Evolutionary conservation across 2,113 vertebrate genomes (phyloP).

Genomic region (Raja brachyura): DNA sequence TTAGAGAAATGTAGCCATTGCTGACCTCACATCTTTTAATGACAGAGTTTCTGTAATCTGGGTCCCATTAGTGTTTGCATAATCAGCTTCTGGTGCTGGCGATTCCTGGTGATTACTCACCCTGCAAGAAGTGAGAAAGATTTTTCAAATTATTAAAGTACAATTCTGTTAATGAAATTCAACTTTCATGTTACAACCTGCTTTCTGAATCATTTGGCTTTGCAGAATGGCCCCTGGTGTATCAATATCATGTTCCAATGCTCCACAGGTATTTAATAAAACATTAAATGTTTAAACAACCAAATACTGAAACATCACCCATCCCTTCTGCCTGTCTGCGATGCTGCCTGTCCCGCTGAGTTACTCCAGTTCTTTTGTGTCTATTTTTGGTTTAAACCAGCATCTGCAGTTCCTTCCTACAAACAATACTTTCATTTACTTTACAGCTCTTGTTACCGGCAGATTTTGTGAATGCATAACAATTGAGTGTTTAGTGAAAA

Average conservation of each 20-base stretch:
- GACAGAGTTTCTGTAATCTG: not conserved
- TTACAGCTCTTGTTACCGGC: not conserved
- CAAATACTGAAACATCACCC: no score
- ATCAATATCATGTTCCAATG: not conserved
- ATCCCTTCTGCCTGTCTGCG: no score
- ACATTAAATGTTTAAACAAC: not conserved
- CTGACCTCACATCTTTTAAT: slow-evolving; percentile 19
- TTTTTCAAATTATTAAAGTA: not conserved
- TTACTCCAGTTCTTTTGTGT: no score
- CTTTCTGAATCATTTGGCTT: not conserved
- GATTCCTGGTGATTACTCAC: not conserved
- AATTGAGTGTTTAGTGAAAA: not conserved
- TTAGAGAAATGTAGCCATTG: not conserved
- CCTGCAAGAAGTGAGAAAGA: not conserved
- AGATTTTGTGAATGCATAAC: not conserved
- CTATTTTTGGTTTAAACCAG: no score
- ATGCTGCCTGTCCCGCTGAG: no score
- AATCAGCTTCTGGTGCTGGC: not conserved
- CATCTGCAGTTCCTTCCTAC: no score
- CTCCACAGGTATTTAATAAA: not conserved
- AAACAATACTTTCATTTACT: not conserved
- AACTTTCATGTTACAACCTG: not conserved
- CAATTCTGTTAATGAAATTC: not conserved
- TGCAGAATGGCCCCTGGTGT: not conserved
- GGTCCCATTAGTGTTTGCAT: not conserved